These are phyloP conservation scores for Chironex yamaguchii DNA, from an alignment of 30 jellyfish, hydroid and myxozoan species.

Conservation along the genomic window DNA sequence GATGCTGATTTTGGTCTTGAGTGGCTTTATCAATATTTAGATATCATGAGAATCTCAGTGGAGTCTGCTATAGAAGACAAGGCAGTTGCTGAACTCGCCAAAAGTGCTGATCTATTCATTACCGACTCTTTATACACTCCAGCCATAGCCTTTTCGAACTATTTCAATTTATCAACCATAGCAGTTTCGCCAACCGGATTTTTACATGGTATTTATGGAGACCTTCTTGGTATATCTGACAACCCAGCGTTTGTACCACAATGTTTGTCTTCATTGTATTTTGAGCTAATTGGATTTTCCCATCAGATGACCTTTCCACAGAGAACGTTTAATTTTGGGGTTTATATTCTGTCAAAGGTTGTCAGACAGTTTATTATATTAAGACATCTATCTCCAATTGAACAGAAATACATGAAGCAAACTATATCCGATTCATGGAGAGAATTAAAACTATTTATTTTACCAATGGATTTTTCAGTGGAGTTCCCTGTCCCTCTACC, in stretches of 20 bases:
- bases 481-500: slow-evolving; percentile 73
- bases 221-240: slow-evolving; percentile 44
- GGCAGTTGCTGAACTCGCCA: not conserved
- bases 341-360: slow-evolving; percentile 35
- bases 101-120: slow-evolving; percentile 53
- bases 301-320: slow-evolving; percentile 68
- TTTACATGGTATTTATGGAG: slow-evolving; percentile 65
- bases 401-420: slow-evolving; percentile 19
- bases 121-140: slow-evolving; percentile 57
- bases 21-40: slow-evolving; percentile 63
- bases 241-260: slow-evolving; percentile 70
- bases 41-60: slow-evolving; percentile 21
- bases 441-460: slow-evolving; percentile 47
- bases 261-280: slow-evolving; percentile 35
- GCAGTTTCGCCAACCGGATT: slow-evolving; percentile 76
- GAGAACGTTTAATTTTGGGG: slow-evolving; percentile 52
- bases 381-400: slow-evolving; percentile 40
- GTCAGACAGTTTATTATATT: slow-evolving; percentile 38
- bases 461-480: slow-evolving; percentile 75
- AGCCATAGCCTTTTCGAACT: slow-evolving; percentile 63
- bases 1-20: slow-evolving; percentile 58
- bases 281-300: slow-evolving; percentile 64
- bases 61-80: slow-evolving; percentile 53
- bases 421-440: slow-evolving; percentile 58
- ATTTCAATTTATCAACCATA: slow-evolving; percentile 58